phyloP scores from a whole-genome alignment of 1,140 invertebrate genomes.

The Trialeurodes vaporariorum region DNA sequence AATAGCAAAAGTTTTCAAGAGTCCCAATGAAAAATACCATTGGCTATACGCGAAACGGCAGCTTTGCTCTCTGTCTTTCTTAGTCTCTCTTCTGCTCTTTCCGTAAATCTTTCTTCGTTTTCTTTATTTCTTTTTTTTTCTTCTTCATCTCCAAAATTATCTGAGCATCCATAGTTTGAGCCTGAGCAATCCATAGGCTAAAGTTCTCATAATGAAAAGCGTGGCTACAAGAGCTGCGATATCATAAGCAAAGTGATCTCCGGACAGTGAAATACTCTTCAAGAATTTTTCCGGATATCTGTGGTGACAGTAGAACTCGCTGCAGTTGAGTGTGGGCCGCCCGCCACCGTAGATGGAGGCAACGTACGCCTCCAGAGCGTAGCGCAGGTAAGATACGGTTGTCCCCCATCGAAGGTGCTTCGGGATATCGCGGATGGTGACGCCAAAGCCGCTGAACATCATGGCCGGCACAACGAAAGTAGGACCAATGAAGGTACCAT shows the following conservation, averaged over 20 bases:
- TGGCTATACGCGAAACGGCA: too few relatives aligned
- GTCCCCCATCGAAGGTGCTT: conserved; percentile 74
- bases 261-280: conserved; percentile 62
- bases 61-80: too few relatives aligned
- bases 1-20: too few relatives aligned
- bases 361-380: conserved; percentile 71
- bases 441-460: conserved; percentile 79
- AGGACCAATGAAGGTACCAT: conserved; percentile 69
- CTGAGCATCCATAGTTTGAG: conserved; percentile 52
- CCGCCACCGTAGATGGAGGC: conserved; percentile 70
- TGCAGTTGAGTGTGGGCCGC: conserved; percentile 49
- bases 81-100: too few relatives aligned
- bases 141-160: too few relatives aligned
- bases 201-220: conserved; percentile 53
- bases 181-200: conserved; percentile 65
- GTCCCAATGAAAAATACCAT: too few relatives aligned
- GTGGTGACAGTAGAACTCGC: conserved; percentile 57
- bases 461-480: conserved; percentile 67
- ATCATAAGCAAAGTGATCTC: conserved; percentile 73
- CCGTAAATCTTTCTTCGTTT: too few relatives aligned
- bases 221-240: conserved; percentile 57
- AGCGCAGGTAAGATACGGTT: conserved; percentile 75
- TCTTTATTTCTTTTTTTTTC: too few relatives aligned
- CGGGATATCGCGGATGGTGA: conserved; percentile 61
- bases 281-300: conserved; percentile 61